Conservation (phyloP, 2,888 invertebrate genomes). For the Phytoseiulus persimilis region DNA sequence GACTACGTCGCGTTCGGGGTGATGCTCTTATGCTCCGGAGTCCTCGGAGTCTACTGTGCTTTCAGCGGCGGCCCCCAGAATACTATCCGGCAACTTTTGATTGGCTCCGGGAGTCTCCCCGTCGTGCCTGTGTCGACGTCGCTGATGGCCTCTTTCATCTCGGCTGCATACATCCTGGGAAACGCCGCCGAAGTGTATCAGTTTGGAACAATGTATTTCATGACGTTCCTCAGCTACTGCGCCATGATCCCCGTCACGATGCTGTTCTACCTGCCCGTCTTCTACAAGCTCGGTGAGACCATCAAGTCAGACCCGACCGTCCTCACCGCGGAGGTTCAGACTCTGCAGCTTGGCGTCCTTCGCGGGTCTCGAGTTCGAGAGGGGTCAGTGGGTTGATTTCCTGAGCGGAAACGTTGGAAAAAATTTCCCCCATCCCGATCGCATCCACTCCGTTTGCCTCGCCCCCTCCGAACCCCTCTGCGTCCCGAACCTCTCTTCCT, state of each 20-base stretch:
- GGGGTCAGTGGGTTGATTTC: neutral
- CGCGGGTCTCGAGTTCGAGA: neutral
- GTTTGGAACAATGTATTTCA: constrained; percentile 32
- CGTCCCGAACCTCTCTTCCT: neutral
- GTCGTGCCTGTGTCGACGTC: constrained; percentile 34
- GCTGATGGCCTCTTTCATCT: constrained; percentile 35
- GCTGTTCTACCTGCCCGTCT: constrained; percentile 25
- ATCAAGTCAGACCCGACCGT: neutral
- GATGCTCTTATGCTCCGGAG: constrained; percentile 22
- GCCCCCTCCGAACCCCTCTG: neutral
- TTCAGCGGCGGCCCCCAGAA: constrained; percentile 30
- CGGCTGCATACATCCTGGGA: constrained; percentile 29
- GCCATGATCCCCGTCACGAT: constrained; percentile 18
- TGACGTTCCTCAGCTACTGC: constrained; percentile 37
- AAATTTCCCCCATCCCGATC: neutral
- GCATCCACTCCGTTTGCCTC: neutral
- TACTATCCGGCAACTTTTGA: constrained; percentile 31
- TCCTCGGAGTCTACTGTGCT: constrained; percentile 22
- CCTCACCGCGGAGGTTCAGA: no score
- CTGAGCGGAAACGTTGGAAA: neutral
- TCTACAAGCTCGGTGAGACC: constrained; percentile 33
- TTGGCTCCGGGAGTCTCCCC: constrained; percentile 21
- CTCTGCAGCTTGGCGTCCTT: no score
- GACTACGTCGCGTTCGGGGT: constrained; percentile 28
- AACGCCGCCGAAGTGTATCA: constrained; percentile 29